Percentiles rank a stretch among this genome's conserved stretches.
Evolutionary conservation across 1,140 invertebrate species (phyloP).

Genomic region (Euwallacea fornicatus): DNA sequence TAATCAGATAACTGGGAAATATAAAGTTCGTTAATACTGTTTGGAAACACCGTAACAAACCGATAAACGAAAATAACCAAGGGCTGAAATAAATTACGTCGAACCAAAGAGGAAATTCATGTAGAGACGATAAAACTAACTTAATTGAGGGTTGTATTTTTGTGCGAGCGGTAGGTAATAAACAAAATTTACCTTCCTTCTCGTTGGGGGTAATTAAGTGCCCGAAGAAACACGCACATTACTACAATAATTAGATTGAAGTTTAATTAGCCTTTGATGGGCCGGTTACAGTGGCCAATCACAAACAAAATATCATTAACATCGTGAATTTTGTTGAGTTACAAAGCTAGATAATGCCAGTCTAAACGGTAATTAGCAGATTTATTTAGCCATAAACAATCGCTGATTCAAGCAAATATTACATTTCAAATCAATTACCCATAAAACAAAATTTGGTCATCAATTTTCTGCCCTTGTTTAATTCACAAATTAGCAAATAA

Average conservation of each 20-base stretch:
- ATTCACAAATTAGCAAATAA: slow-evolving; percentile 16
- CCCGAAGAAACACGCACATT: neutral
- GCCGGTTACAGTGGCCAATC: neutral
- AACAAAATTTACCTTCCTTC: slow-evolving; percentile 10
- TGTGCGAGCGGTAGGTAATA: neutral
- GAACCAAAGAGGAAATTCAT: slow-evolving; percentile 29
- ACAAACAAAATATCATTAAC: slow-evolving; percentile 7
- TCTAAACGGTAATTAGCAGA: slow-evolving; percentile 8
- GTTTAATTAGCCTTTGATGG: neutral
- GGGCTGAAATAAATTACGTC: slow-evolving; percentile 28
- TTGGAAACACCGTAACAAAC: slow-evolving; percentile 32
- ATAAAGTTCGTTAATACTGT: slow-evolving; percentile 36
- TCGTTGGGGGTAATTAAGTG: neutral
- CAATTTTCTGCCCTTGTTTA: slow-evolving; percentile 19
- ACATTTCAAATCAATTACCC: slow-evolving; percentile 18
- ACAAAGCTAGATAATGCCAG: slow-evolving; percentile 8
- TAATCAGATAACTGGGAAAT: slow-evolving; percentile 34
- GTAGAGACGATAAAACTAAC: slow-evolving; percentile 29
- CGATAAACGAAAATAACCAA: slow-evolving; percentile 35
- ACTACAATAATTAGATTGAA: neutral
- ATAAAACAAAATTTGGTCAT: slow-evolving; percentile 18
- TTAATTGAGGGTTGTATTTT: slow-evolving; percentile 23
- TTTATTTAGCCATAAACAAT: slow-evolving; percentile 24
- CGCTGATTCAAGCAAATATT: slow-evolving; percentile 16
- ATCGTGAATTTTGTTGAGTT: neutral